Base-by-base conservation (phyloP, 2,888 invertebrate genomes). In the Sympetrum striolatum region DNA sequence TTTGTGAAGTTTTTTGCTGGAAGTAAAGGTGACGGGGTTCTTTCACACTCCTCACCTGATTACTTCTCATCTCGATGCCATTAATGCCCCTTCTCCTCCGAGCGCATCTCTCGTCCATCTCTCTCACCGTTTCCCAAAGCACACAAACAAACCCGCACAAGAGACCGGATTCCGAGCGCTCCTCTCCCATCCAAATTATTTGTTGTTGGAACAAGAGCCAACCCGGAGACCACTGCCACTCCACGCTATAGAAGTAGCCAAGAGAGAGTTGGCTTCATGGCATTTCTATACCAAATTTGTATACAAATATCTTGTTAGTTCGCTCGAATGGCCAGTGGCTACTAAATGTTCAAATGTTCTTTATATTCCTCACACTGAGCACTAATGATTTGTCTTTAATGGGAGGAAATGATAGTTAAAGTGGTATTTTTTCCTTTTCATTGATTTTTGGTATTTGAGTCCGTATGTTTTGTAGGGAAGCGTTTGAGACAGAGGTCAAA, bases 81-180 rank as follows among this genome's bases (percentile, higher is more conserved):
- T 31, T 73, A 25, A 25, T 14, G 14, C 73, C 25, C 64, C 22
- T 18, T 22, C 64, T 25, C 31, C 15, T 31, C 8, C 73, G 1
- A 73, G 3, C 25, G 25, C 73, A 25, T 73, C n/a, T 18, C 12
- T 0, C 60, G 5, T 60, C 25, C 39, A 37, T 37, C 60, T 60
- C 37, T 37, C 60, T 12, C 37, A n/a, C 60, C 60, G 12, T 37
- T 60, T 86, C 86, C 60, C 18, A 18, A 60, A 86, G 58, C 64
- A 60, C 86, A 86, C 86, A 86, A 86, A 86, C 86, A 86, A 60
- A 86, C 86, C 86, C 86, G 60, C 86, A 86, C 37, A 60, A 60
- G 86, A 86, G 86, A 86, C 86, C 86, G 86, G 86, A 86, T 86
- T 86, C 86, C 86, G 37, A 60, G 86, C 86, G 58, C 53, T 82